phyloP scores from a whole-genome alignment of 2,113 vertebrate species.

The Stomatorhinus ivindoensis region DNA sequence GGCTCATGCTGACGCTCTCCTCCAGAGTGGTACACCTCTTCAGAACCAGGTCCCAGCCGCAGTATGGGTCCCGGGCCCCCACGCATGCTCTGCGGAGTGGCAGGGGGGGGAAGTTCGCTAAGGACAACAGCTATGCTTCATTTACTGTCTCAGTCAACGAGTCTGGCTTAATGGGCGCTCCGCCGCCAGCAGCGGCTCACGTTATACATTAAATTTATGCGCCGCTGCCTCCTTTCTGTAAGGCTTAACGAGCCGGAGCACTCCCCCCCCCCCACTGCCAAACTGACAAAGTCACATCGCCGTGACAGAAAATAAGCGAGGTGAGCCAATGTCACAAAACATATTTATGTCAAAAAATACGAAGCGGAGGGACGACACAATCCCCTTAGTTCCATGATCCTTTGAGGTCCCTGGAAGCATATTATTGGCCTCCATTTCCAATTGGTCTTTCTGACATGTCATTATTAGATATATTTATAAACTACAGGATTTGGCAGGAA shows the following conservation, averaged over 20 bases:
- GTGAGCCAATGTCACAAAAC: background rate
- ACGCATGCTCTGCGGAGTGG: slow-evolving; percentile 70
- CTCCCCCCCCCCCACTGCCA: background rate
- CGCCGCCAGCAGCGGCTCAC: background rate
- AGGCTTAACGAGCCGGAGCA: background rate
- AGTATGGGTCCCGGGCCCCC: slow-evolving; percentile 90
- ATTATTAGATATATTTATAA: background rate
- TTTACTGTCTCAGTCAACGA: background rate
- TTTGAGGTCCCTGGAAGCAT: background rate
- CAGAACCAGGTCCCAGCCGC: slow-evolving; percentile 86
- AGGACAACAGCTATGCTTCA: slow-evolving; percentile 10
- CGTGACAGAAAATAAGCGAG: background rate
- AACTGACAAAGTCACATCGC: background rate
- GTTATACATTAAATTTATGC: background rate
- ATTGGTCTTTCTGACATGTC: background rate
- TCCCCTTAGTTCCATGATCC: background rate
- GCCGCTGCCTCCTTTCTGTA: background rate
- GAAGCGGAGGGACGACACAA: background rate
- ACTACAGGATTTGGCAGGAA: background rate
- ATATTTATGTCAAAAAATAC: background rate
- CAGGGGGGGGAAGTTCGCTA: slow-evolving; percentile 27
- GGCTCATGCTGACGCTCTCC: slow-evolving; percentile 87
- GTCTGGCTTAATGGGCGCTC: background rate
- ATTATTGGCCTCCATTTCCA: background rate
- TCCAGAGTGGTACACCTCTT: slow-evolving; percentile 90